Evolutionary conservation across 2,888 invertebrate genomes (phyloP).

Genomic region (Tipula helvola): DNA sequence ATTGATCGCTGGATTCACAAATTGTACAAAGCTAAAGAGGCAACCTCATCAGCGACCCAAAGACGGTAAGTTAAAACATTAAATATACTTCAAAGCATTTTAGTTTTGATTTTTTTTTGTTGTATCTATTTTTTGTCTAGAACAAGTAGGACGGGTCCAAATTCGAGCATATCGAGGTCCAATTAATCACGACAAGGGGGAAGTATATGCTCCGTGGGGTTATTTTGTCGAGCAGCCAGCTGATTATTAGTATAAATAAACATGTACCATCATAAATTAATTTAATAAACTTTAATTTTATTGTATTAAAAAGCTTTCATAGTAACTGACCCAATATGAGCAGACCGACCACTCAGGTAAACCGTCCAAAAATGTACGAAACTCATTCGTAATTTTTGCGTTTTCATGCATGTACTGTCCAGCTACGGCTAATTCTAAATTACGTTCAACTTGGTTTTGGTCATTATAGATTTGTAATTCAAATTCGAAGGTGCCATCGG

Average conservation of each 20-base stretch:
- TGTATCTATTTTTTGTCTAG: neutral
- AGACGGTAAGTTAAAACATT: neutral
- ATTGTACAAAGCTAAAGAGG: neutral
- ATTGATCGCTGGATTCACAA: neutral
- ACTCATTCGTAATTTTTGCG: conserved; percentile 35
- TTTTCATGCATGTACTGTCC: conserved; percentile 38
- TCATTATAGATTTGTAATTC: neutral
- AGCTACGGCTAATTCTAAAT: conserved; percentile 35
- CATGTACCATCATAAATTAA: neutral
- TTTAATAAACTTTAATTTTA: neutral
- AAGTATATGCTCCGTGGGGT: conserved; percentile 17
- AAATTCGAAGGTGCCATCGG: conserved; percentile 6
- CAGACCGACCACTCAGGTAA: conserved; percentile 43
- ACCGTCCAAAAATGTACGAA: conserved; percentile 31
- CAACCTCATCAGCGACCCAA: neutral
- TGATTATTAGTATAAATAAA: neutral
- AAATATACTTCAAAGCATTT: too few species aligned
- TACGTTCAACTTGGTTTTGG: conserved; percentile 19
- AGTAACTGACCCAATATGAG: conserved; percentile 38
- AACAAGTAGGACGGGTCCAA: conserved; percentile 15
- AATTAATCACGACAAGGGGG: conserved; percentile 11
- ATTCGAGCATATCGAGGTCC: conserved; percentile 18
- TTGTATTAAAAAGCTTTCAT: conserved; percentile 26
- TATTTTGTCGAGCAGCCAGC: conserved; percentile 18
- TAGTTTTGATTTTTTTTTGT: too few species aligned